phyloP scores from a whole-genome alignment of 2,888 invertebrate genomes.

The Rhorus exstirpatorius region DNA sequence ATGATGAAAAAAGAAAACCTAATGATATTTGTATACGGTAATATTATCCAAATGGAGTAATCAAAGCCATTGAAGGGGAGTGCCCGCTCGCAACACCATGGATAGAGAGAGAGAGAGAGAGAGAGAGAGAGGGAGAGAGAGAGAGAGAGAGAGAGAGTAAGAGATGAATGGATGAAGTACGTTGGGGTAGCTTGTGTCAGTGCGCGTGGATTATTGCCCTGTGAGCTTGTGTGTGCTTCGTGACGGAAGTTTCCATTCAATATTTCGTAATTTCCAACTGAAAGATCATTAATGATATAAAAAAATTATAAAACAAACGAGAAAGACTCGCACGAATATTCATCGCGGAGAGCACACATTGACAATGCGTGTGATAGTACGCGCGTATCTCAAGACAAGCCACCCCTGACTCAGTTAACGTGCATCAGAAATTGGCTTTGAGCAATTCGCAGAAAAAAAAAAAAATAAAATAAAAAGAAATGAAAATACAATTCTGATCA shows the following conservation, averaged over 20 bases:
- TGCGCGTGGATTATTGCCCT: conserved; percentile 57
- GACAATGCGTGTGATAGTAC: conserved; percentile 39
- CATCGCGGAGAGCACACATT: conserved; percentile 30
- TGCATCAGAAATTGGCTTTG: conserved; percentile 70
- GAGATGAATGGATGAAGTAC: conserved; percentile 60
- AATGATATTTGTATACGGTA: conserved; percentile 85
- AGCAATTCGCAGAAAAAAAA: conserved; percentile 57
- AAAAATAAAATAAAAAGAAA: conserved; percentile 39
- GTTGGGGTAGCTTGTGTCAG: conserved; percentile 43
- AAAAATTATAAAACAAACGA: neutral
- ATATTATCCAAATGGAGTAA: conserved; percentile 73
- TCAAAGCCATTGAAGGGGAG: conserved; percentile 78
- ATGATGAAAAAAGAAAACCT: conserved; percentile 67
- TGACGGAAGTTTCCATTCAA: neutral
- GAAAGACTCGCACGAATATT: conserved; percentile 7
- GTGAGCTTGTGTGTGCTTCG: conserved; percentile 32
- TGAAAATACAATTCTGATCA: conserved; percentile 41
- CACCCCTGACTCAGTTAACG: conserved; percentile 50
- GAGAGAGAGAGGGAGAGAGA: too few relatives aligned
- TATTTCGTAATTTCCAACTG: neutral
- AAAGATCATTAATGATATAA: neutral
- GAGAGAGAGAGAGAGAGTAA: too few relatives aligned
- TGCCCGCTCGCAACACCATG: conserved; percentile 80
- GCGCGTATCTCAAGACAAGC: neutral
- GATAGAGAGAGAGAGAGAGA: too few relatives aligned